Evolutionary conservation across 1,140 invertebrate species (phyloP), one percentile per base, ranked within the genome.

Genomic region (Forficula auricularia): DNA sequence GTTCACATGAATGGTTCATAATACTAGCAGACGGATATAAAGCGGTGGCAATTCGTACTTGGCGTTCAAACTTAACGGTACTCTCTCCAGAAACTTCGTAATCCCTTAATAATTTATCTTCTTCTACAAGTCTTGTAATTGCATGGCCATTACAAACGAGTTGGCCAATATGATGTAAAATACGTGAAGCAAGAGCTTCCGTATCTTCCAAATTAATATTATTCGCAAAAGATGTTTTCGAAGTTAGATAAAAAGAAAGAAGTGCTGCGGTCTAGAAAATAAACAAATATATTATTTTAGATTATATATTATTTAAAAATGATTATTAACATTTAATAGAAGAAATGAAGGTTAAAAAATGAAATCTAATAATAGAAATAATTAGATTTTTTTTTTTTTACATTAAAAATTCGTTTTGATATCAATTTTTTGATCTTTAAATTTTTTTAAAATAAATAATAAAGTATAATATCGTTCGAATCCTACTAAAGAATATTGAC

Each of bases 1-100:
- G 76, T 57, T 83, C 73, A 58, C 87, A 91, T 10, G 83, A 84
- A 65, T 91, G 87, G 60, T 91, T 91, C 75, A 90, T 79, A 64
- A 90, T 77, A 54, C 82, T 83, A 8, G 79, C 77, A n/a, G 82
- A 78, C 0, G 83, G 82, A 63, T 84, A 91, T 54, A 90, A 83
- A 1, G 79, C 87, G 19, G 81, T 82, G 9, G 79, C 83, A 31
- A 84, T 63, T 31, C 77, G 66, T n/a, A 71, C 65, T 54, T 82
- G 68, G 38, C 46, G 49, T 46, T 60, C 57, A 41, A 51, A 54
- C 22, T 57, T 56, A 15, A 47, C 48, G 3, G 15, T 18, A 18
- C 16, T 18, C 12, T 51, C 27, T 16, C 47, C 40, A 10, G 32
- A 32, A 32, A 18, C 37, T 19, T 61, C 51, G 37, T 56, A 49